Evolutionary conservation across 2,888 invertebrate genomes (phyloP), one percentile per base, ranked within the genome.

Genomic region (Tenthredo mesomela): DNA sequence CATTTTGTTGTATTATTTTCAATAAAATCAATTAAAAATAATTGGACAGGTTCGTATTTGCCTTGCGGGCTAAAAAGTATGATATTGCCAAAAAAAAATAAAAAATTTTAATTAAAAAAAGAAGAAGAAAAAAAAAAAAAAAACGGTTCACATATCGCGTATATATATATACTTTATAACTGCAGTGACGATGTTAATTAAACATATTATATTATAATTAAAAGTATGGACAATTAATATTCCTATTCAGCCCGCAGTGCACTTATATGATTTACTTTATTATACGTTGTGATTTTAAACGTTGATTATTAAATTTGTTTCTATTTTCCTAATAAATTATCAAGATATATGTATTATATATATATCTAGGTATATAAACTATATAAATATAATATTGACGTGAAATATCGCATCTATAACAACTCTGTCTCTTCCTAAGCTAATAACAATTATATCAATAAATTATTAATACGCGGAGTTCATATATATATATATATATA

Each of bases 1-100:
- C 91, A 93, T 93, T 93, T 93, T 93, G 93, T 93, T 93, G 93
- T 93, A 93, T 93, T 93, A 93, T 93, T 93, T 93, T 92, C 93
- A 93, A 93, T 93, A 93, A 93, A 93, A 93, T 92, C 91, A 88
- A 92, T 92, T 92, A 90, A 91, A 92, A 93, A 92, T 91, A 91
- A 92, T 91, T 67, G 61, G n/a, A 54, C 84, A 75, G 84, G 85
- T 88, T 87, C 87, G 87, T 85, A 54, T 78, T 89, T 88, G 87
- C 50, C 12, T 82, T 80, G 37, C 37, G 80, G 71, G 58, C 43
- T 40, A 15, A 43, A 25, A 10, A 18, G 70, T 9, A 29, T 37
- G 12, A 61, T 4, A 12, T 61, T 61, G 61, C 21, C 4, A 25
- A 21, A 25, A 2, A 61, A 61, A 9, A 7, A 21, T 2, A 58